These are phyloP conservation scores for Bucco capensis DNA, from an alignment of 2,113 vertebrate genomes.

Conservation along the genomic window DNA sequence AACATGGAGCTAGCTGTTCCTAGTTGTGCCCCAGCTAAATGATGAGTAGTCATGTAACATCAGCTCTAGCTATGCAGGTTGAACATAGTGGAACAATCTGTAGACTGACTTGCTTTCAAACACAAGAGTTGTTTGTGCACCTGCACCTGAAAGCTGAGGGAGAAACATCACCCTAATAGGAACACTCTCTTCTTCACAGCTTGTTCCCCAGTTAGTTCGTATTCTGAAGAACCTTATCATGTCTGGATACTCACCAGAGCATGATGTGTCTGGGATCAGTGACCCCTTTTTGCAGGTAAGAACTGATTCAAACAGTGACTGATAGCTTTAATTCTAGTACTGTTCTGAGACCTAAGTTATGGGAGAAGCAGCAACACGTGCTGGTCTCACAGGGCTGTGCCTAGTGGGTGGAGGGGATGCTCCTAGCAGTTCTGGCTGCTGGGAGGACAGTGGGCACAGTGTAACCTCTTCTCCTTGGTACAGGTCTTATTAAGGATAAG, in stretches of 20 bases:
- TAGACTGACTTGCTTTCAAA: not conserved
- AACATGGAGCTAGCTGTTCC: not conserved
- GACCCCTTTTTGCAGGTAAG: conserved; percentile 98
- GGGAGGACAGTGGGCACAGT: not conserved
- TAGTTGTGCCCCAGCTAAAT: not conserved
- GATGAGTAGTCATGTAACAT: not conserved
- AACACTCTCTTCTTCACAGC: conserved; percentile 78
- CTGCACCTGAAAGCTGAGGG: not conserved
- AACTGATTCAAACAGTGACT: not conserved
- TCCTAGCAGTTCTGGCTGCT: not conserved
- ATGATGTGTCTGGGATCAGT: conserved; percentile 98
- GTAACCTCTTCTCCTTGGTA: not conserved
- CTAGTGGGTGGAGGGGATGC: not conserved
- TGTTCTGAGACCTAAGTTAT: not conserved
- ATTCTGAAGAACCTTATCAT: conserved; percentile 99
- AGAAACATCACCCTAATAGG: not conserved
- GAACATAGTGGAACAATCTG: not conserved
- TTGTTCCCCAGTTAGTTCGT: conserved; percentile 98
- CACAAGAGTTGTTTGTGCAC: not conserved
- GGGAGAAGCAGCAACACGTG: not conserved
- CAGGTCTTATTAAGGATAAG: not conserved
- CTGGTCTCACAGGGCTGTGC: not conserved
- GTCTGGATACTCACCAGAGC: conserved; percentile 99
- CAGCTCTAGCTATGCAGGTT: not conserved
- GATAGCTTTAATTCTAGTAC: not conserved